phyloP scores from a whole-genome alignment of 2,113 vertebrate species.

The Mus musculus region GRCm39 chrX:83820501-83821000 shows the following conservation, averaged over 20 bases:
- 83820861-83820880: background rate
- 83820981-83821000: slow-evolving; percentile 22
- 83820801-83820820: background rate
- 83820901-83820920: slow-evolving; percentile 6
- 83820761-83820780: background rate
- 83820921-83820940: slow-evolving; percentile 35
- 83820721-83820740: background rate
- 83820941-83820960: slow-evolving; percentile 25
- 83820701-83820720: background rate
- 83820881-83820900: slow-evolving; percentile 26
- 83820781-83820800: background rate
- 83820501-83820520: slow-evolving; percentile 21
- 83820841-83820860: background rate
- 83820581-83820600: background rate
- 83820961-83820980: background rate
- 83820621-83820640: background rate
- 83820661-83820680: background rate
- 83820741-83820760: background rate
- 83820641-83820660: background rate
- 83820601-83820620: background rate
- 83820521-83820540: slow-evolving; percentile 12
- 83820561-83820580: background rate
- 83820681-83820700: background rate
- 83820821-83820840: background rate
- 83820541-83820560: background rate